Percentiles rank a stretch among this genome's conserved stretches.
These are phyloP conservation scores for Chondrilla cf. caribensis DNA, from an alignment of 37 sponge, comb jelly and placozoan genomes.

Conservation along the genomic window DNA sequence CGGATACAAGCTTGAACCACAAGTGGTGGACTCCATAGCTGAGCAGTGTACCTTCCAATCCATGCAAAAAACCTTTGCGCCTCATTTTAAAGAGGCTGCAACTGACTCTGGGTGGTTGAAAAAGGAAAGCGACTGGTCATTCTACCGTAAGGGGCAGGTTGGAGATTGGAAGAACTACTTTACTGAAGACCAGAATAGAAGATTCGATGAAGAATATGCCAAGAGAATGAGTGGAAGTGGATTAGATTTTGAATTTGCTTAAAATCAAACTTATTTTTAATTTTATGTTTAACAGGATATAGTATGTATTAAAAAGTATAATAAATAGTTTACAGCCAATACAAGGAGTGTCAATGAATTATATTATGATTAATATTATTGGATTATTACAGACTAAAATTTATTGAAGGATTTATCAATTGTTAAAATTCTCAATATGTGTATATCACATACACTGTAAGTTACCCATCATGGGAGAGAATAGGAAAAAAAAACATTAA, in stretches of 20 bases:
- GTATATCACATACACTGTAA: too few relatives aligned
- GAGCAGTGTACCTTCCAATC: slow-evolving; percentile 31
- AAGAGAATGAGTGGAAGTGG: slow-evolving; percentile 29
- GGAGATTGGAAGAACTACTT: slow-evolving; percentile 65
- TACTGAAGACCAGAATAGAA: slow-evolving; percentile 31
- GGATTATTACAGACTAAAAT: too few relatives aligned
- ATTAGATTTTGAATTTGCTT: slow-evolving; percentile 30
- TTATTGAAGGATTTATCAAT: too few relatives aligned
- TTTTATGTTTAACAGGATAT: too few relatives aligned
- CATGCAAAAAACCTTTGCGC: slow-evolving; percentile 31
- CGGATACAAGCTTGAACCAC: slow-evolving; percentile 24
- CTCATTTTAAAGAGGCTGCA: not conserved
- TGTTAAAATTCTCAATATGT: too few relatives aligned
- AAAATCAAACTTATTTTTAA: too few relatives aligned
- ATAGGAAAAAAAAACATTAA: too few relatives aligned
- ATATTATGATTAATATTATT: too few relatives aligned
- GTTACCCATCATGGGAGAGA: too few relatives aligned
- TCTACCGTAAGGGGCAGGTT: slow-evolving; percentile 40
- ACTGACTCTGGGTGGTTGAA: not conserved
- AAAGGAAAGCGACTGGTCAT: not conserved
- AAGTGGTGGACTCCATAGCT: slow-evolving; percentile 20
- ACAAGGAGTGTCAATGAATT: too few relatives aligned
- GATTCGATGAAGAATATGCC: slow-evolving; percentile 37
- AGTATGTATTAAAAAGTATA: too few relatives aligned
- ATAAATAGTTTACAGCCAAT: too few relatives aligned